Conservation (phyloP, 2,888 invertebrate species). For the Acrobasis repandana region DNA sequence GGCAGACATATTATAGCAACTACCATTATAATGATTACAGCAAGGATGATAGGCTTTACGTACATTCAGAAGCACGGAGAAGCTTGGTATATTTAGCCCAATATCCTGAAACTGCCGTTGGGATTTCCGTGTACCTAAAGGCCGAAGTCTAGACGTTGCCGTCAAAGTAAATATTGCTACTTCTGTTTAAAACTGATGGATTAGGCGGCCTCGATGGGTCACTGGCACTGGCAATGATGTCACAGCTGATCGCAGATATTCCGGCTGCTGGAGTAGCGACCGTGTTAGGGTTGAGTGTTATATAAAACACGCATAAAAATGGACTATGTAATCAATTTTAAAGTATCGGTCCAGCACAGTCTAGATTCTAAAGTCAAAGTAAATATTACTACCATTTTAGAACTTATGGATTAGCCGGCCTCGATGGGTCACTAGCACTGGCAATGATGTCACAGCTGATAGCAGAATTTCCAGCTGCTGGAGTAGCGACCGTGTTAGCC, state of each 20-base stretch:
- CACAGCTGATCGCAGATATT: constrained; percentile 1
- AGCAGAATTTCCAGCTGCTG: not conserved
- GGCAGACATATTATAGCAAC: no score
- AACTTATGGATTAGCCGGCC: constrained; percentile 9
- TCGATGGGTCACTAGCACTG: constrained; percentile 4
- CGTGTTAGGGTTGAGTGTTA: not conserved
- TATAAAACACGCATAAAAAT: no score
- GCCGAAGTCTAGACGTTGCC: not conserved
- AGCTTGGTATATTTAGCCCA: no score
- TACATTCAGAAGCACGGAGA: no score
- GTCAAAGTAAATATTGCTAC: not conserved
- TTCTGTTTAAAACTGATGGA: constrained; percentile 1
- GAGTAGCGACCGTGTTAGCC: not conserved
- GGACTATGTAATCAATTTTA: no score
- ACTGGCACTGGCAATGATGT: constrained; percentile 2
- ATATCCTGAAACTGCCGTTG: no score
- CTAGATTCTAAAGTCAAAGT: no score
- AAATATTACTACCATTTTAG: not conserved
- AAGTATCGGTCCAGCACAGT: no score
- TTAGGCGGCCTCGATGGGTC: not conserved
- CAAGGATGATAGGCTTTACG: no score
- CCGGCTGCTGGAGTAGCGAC: not conserved
- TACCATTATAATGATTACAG: no score
- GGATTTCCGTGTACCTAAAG: no score
- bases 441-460: constrained; percentile 6